Conservation (phyloP, 2,888 invertebrate genomes). For the Eilema caniola region DNA sequence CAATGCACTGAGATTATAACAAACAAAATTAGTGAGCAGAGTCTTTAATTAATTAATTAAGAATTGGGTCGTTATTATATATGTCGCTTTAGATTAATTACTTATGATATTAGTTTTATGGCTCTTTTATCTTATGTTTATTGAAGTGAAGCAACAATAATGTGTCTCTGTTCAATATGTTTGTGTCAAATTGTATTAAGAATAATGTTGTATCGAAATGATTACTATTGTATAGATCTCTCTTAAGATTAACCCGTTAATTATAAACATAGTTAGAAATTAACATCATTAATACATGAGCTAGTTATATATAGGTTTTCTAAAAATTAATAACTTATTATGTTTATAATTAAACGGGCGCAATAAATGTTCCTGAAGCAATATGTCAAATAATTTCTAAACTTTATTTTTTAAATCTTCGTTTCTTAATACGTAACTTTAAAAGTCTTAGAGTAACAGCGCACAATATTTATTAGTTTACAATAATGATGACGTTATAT, state of each 20-base stretch:
- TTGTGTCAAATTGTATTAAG: constrained; percentile 44
- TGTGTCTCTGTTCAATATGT: constrained; percentile 29
- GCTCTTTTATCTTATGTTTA: constrained; percentile 13
- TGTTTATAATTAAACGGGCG: constrained; percentile 37
- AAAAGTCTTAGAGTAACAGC: constrained; percentile 22
- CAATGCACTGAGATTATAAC: not conserved
- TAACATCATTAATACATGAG: constrained; percentile 8
- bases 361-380: constrained; percentile 48
- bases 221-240: constrained; percentile 46
- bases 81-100: constrained; percentile 15
- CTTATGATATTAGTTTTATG: constrained; percentile 37
- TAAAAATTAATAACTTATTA: constrained; percentile 7
- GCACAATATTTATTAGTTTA: constrained; percentile 31
- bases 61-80: not conserved
- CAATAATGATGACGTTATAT: not conserved
- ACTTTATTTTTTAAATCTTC: constrained; percentile 31
- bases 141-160: constrained; percentile 12
- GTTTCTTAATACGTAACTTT: constrained; percentile 42
- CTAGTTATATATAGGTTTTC: constrained; percentile 7
- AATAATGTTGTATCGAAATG: constrained; percentile 36
- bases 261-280: constrained; percentile 27
- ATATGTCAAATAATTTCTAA: constrained; percentile 41
- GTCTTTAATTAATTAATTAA: not conserved
- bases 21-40: not conserved
- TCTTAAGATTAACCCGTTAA: constrained; percentile 43